Evolutionary conservation across 1,140 invertebrate species (phyloP), one percentile per base, ranked within the genome.

Genomic region (Choristoneura fumiferana): DNA sequence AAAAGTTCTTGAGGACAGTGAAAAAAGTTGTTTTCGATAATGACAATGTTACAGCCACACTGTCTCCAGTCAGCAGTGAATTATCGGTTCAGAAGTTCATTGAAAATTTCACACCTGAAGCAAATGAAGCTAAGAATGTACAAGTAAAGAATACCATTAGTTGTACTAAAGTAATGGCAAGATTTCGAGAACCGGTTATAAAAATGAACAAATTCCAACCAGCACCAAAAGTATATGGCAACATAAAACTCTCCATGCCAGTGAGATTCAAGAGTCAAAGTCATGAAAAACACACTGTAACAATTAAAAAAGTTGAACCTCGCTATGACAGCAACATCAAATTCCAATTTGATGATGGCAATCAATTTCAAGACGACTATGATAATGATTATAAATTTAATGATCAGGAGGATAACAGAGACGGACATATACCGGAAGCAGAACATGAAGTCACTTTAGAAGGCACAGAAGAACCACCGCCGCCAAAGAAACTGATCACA

Each of bases 71-170:
- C 0, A 54, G 65, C 4, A 66, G 80, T 12, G 62, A 62, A n/a
- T 40, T 78, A 14, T 85, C 83, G 0, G 83, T 79, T 0, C 70
- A 78, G 38, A 85, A 80, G 10, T 88, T 83, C 12, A 64, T 86
- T 18, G 83, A 88, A 60, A 84, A 63, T 9, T 88, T 88, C 35
- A 72, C 57, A 1, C 85, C 85, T 0, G 83, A 86, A 39, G 38
- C 14, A 5, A 45, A 10, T 1, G 62, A 62, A 6, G 60, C 22
- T 17, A 40, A 39, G 4, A 73, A 69, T 15, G 60, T 60, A 8
- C 45, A 63, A 5, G 53, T 73, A 2, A 60, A 37, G 10, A 65
- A 81, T 22, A 40, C 59, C 0, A 61, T 60, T 5, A 67, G 52
- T 29, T 40, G 79, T 0, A 70, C 68, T 0, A 77, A 72, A 54